These are phyloP conservation scores for Odontophorus gujanensis DNA, from an alignment of 2,113 vertebrate genomes.

Conservation along the genomic window DNA sequence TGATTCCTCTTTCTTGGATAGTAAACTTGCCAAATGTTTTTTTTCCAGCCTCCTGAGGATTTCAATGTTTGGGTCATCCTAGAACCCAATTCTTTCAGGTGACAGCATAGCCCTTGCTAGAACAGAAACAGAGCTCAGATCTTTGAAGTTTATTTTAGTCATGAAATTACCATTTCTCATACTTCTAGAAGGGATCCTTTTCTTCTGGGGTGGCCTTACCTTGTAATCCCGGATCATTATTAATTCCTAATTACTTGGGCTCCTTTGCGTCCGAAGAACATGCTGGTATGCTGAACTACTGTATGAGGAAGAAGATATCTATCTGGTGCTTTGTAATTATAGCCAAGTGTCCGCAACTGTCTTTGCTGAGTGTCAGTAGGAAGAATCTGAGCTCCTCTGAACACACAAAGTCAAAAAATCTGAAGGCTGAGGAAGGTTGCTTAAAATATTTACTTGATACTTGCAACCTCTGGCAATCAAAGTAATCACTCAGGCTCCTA, in stretches of 20 bases:
- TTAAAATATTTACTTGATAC: background rate
- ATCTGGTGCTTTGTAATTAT: accelerated
- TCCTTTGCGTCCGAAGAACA: background rate
- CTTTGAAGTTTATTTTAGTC: background rate
- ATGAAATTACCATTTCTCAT: background rate
- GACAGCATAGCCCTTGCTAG: background rate
- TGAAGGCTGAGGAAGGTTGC: background rate
- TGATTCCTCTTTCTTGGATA: background rate
- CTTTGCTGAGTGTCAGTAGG: background rate
- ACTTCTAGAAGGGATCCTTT: background rate
- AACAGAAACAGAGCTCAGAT: background rate
- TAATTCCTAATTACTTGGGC: background rate
- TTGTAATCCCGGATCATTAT: background rate
- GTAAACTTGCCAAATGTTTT: background rate
- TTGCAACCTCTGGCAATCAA: background rate
- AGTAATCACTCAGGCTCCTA: background rate
- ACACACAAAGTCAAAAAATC: background rate
- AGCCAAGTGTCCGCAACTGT: background rate
- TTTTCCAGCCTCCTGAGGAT: background rate
- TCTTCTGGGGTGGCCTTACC: background rate
- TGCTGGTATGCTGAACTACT: background rate
- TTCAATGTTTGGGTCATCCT: accelerated
- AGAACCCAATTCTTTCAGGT: background rate
- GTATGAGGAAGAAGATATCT: background rate
- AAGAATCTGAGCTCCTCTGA: background rate